Evolutionary conservation across 2,113 vertebrate species (phyloP), one percentile per base, ranked within the genome.

Genomic region (Willisornis vidua): DNA sequence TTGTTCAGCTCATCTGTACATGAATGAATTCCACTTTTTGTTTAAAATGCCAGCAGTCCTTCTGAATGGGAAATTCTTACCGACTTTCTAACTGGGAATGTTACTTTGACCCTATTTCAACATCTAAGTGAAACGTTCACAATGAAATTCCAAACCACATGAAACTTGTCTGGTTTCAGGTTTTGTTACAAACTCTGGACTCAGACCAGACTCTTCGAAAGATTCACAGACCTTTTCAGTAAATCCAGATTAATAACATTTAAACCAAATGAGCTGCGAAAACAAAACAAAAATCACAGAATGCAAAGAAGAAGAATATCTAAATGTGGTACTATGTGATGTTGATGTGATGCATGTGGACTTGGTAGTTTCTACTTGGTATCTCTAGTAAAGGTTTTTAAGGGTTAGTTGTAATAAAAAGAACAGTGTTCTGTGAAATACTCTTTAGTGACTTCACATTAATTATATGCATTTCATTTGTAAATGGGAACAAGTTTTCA

Each of bases 21-120:
- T 29, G 52, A 45, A 52, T 90, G 58, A 92, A 88, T 94, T 86
- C 48, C 28, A 37, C 15, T 80, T 61, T 80, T 96, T 93, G 59
- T 78, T 87, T 68, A 77, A 93, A 92, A 92, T 57, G 63, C 94
- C 89, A 96, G 89, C 78, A 91, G 90, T 94, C 87, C 78, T 97
- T 97, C 71, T 95, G 94, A 97, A 97, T 96, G 90, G 84, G 90
- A 95, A 97, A 95, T 95, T 97, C 90, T 96, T 93, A 96, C 70
- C 93, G 93, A 95, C 91, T 96, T 94, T 92, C 59, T 78, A 97
- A 96, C 86, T 90, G 87, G 63, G 41, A 95, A 94, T 58, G 74
- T 94, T 97, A 95, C 92, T 97, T 95, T 95, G 92, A 97, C 95
- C 89, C 94, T 96, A 96, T 97, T 98, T 96, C 96, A 83, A 88